These are phyloP conservation scores for Bucco capensis DNA, from an alignment of 2,113 vertebrate species.

Conservation along the genomic window DNA sequence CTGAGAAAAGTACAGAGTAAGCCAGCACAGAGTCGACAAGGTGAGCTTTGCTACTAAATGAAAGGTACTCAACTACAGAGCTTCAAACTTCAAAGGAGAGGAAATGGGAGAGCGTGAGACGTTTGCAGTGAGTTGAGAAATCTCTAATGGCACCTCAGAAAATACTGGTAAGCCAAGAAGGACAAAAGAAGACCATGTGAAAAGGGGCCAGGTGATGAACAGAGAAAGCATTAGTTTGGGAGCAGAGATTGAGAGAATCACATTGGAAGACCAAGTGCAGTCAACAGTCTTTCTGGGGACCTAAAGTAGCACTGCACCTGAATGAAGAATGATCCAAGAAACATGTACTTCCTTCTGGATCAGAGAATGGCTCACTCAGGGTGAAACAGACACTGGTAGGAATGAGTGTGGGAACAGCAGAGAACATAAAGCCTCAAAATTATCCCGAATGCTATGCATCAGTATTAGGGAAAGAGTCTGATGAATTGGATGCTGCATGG, in stretches of 20 bases:
- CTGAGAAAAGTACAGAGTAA: background rate
- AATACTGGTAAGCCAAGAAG: background rate
- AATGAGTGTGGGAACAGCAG: background rate
- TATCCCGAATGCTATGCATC: background rate
- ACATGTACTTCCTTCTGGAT: background rate
- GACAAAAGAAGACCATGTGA: background rate
- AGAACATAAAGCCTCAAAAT: background rate
- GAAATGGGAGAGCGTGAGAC: background rate
- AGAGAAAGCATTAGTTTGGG: background rate
- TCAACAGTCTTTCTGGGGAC: background rate
- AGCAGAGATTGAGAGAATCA: background rate
- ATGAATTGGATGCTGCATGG: background rate
- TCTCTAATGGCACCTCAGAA: background rate
- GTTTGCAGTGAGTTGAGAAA: background rate
- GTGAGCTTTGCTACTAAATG: background rate
- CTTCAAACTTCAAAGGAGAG: background rate
- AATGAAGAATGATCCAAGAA: background rate
- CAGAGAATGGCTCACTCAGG: background rate
- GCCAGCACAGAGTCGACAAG: background rate
- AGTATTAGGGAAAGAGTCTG: background rate
- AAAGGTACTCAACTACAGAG: background rate
- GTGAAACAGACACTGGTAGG: background rate
- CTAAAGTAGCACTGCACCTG: background rate
- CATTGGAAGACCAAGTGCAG: background rate
- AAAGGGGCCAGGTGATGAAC: background rate